Conservation (phyloP, 2,113 vertebrate species). For the Nesoenas mayeri region DNA sequence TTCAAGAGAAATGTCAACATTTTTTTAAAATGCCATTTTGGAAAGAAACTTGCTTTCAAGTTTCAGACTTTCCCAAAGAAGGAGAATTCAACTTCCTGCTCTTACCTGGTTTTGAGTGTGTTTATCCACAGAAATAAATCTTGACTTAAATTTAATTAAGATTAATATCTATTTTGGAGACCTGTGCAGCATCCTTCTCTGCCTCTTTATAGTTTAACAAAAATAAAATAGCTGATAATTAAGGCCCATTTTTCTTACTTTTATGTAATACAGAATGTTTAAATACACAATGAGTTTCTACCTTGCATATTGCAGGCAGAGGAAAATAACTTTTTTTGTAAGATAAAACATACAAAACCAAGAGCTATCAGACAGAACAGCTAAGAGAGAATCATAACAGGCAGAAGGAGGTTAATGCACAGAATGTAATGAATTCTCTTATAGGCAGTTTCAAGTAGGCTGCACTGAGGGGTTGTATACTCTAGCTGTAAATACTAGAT, state of each 20-base stretch:
- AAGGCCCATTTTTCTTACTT: background rate
- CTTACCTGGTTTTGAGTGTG: background rate
- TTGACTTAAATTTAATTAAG: background rate
- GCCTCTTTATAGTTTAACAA: background rate
- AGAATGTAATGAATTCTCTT: conserved; percentile 5
- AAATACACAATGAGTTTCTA: background rate
- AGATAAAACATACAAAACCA: background rate
- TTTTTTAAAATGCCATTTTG: background rate
- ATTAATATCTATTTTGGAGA: background rate
- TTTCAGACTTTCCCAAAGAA: background rate
- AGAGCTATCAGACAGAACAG: background rate
- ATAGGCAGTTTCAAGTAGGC: background rate
- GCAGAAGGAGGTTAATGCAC: background rate
- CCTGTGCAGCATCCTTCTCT: background rate
- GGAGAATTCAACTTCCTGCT: background rate
- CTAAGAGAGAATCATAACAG: background rate
- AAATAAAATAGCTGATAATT: background rate
- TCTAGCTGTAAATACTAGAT: background rate
- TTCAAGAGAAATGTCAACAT: background rate
- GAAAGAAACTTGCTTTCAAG: background rate
- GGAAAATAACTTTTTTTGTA: background rate
- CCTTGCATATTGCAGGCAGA: background rate
- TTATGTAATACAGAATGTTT: background rate
- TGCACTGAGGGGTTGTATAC: background rate
- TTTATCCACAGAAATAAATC: background rate